Evolutionary conservation across 1,140 invertebrate genomes (phyloP), one percentile per base, ranked within the genome.

Genomic region (Drosophila repleta): DNA sequence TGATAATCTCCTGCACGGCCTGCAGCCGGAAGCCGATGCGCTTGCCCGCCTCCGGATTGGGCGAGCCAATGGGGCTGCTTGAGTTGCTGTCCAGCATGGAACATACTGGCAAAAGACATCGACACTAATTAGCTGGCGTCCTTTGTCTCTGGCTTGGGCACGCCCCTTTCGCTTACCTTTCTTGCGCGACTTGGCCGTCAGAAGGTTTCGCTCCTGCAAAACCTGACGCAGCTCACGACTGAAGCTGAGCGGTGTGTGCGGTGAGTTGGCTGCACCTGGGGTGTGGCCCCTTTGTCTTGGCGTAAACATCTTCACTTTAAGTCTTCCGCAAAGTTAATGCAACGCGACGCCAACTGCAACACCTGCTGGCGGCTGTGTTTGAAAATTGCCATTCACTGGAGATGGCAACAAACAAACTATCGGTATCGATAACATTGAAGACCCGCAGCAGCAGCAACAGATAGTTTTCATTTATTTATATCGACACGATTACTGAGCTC

Each of bases 1-100:
- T 93, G 61, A 96, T 93, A 64, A 96, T 94, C 92, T 96, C 96
- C 76, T 94, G 92, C 32, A 95, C 92, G 17, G 93, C 93, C 90
- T 94, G 93, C 21, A 85, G 67, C 63, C 93, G 93, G 35, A 94
- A 91, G 24, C 80, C 90, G 37, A 91, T 87, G 24, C 93, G 83
- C 52, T 92, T 93, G 32, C 92, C 91, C 37, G 92, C 87, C 43
- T 91, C 79, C 73, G 87, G 87, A 92, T 90, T 76, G 77, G 87
- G 87, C 2, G 87, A 90, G 0, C 81, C 72, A n/a, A 87, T 75
- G 11, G 87, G 88, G 49, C 87, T 90, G 62, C 85, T 80, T 5
- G 66, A 79, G 20, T 79, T 83, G 49, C 85, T 79, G 57, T 75
- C 83, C 64, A 92, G 51, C 76, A 82, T 73, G 1, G 76, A 79